Base-by-base conservation (phyloP, 1,140 invertebrate species). In the Drosophila subobscura region DNA sequence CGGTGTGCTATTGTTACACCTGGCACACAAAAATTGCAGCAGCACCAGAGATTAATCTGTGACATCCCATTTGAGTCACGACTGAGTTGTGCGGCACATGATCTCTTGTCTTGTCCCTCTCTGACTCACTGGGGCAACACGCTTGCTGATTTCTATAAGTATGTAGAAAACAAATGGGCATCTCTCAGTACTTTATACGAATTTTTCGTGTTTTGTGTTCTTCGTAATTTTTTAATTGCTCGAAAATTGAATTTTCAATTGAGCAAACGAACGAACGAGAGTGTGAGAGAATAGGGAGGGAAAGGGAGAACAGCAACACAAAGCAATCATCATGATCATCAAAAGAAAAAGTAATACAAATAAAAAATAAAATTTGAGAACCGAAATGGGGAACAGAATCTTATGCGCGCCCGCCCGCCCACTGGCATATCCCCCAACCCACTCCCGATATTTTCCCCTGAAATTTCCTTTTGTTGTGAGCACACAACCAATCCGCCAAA, bases 211-310 rank as follows among this genome's bases (percentile, higher is more conserved):
- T 72, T 81, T 75, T 68, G 77, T 85, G 68, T 85, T 86, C 61
- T 63, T 86, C 45, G 83, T 81, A 86, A 81, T 70, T 70, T 66
- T 86, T 85, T 85, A 85, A 85, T 85, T 77, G 81, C 80, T 73
- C 46, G 67, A 73, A 86, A 85, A 85, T 81, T 85, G 73, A 85
- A 81, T 81, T 77, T 86, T 81, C 74, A 75, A 77, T 83, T 77
- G 65, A 49, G 46, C 23, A 53, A 44, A 25, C 20, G 27, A 20
- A 16, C 14, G 10, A 10, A 25, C 37, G 23, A 12, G 33, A 4
- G 10, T 12, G 10, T 4, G 53, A 14, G n/a, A n/a, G 6, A 66
- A 50, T 53, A 29, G 51, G 42, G 70, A 55, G 50, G 45, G 61
- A 40, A 40, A 50, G 37, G 25, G 47, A 49, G 14, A 54, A 54